Evolutionary conservation across 2,113 vertebrate genomes (phyloP), one percentile per base, ranked within the genome.

Genomic region (Genyomyrus donnyi): DNA sequence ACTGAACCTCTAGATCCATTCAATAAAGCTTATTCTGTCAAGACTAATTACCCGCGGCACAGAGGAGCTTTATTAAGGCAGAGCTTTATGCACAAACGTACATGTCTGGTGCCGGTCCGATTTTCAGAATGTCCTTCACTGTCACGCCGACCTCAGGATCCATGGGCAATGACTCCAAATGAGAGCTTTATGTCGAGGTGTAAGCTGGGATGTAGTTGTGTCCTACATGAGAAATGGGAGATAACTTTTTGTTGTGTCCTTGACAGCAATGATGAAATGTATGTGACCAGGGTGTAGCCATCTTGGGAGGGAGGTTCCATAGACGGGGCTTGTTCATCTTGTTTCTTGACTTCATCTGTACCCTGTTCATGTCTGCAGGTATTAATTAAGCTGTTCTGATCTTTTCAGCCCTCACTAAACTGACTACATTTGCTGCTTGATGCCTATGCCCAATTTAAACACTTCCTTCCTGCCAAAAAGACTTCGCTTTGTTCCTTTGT

Each of bases 1-100:
- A 94, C 92, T 91, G 93, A 91, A 85, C 89, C 90, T 92, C 46
- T 77, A 80, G 49, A 88, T 94, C 91, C 70, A 27, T 90, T 87
- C 35, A 27, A 89, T 87, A 89, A 88, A 91, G 91, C 19, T 84
- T 88, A 66, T 49, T 84, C 90, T 80, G 91, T 93, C 88, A 91
- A 88, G 89, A 77, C 89, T 91, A 93, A 94, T 93, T 85, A 91
- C 90, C 92, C 85, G 91, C 90, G 88, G 90, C 90, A 48, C 6
- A 91, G 8, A n/a, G 24, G 52, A 85, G 89, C 87, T 70, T 90
- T 42, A 88, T 85, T 80, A 88, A 89, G 53, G 52, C 24, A 53
- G 19, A 42, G n/a, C 27, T 45, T 9, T n/a, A 87, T 46, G 58
- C 31, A 17, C 6, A 7, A 45, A 31, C 83, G 39, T 39, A 42